A percentile compares a stretch with the other conserved stretches of the same genome.
phyloP scores from a whole-genome alignment of 92 coral and sea anemone genomes.

The Porites cylindrica region DNA sequence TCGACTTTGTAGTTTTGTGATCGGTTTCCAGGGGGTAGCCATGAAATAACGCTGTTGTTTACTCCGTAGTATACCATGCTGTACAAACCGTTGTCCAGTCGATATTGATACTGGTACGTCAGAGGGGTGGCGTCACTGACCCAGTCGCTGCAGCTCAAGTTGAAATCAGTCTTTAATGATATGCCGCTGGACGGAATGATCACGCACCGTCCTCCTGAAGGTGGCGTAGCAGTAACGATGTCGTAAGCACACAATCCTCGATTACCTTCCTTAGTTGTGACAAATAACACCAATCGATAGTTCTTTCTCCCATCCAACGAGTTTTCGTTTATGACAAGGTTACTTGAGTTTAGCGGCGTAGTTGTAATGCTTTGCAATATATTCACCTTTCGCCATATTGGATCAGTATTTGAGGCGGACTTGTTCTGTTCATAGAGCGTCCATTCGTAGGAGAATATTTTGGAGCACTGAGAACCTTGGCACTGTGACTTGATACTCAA shows the following conservation, averaged over 20 bases:
- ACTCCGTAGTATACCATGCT: slow-evolving; percentile 30
- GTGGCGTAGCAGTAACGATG: slow-evolving; percentile 19
- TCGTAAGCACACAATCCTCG: slow-evolving; percentile 16
- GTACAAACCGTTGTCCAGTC: slow-evolving; percentile 40
- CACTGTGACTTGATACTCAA: slow-evolving; percentile 28
- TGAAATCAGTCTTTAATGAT: slow-evolving; percentile 45
- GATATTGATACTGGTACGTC: slow-evolving; percentile 39
- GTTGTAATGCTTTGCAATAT: slow-evolving; percentile 13
- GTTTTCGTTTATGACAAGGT: slow-evolving; percentile 23
- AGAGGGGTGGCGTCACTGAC: slow-evolving; percentile 15
- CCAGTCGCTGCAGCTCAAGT: slow-evolving; percentile 40
- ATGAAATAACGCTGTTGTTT: slow-evolving; percentile 15
- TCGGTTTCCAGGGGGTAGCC: slow-evolving; percentile 35
- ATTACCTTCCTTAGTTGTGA: background rate
- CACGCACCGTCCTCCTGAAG: slow-evolving; percentile 36
- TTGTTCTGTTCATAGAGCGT: slow-evolving; percentile 11
- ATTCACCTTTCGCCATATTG: background rate
- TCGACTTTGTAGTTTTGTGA: slow-evolving; percentile 15
- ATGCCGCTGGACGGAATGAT: slow-evolving; percentile 42
- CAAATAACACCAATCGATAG: slow-evolving; percentile 35
- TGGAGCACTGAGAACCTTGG: slow-evolving; percentile 8
- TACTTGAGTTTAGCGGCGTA: slow-evolving; percentile 21
- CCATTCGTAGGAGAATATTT: slow-evolving; percentile 28
- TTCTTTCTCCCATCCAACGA: slow-evolving; percentile 19
- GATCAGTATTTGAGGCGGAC: background rate